These are phyloP conservation scores for Venustaconcha ellipsiformis DNA, from an alignment of 1,140 invertebrate genomes.

Conservation along the genomic window DNA sequence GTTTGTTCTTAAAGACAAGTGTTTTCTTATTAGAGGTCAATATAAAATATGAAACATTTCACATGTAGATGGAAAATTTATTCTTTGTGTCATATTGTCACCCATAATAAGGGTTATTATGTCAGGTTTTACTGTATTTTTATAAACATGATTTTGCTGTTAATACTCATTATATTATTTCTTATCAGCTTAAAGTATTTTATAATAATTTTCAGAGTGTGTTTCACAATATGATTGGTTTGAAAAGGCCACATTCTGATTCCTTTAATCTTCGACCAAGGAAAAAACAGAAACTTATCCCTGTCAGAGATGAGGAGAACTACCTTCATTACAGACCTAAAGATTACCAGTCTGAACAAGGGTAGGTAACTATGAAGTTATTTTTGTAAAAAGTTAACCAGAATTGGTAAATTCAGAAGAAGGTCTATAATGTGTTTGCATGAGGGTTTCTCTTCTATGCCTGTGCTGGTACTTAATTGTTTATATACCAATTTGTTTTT, in stretches of 20 bases:
- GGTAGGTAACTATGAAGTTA: constrained; percentile 71
- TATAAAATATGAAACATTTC: no score
- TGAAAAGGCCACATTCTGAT: constrained; percentile 12
- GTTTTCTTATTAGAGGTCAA: no score
- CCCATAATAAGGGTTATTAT: background rate
- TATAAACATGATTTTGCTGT: background rate
- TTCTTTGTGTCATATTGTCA: no score
- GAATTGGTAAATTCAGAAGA: no score
- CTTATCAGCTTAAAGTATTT: background rate
- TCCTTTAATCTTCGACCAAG: no score
- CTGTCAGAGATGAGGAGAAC: constrained; percentile 78
- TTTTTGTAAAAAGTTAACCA: background rate
- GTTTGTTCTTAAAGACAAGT: no score
- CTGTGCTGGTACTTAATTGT: no score
- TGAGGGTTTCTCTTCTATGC: no score
- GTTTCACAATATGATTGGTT: constrained; percentile 42
- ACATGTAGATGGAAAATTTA: no score
- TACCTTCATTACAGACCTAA: constrained; percentile 89
- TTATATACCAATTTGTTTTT: no score
- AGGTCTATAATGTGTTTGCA: no score
- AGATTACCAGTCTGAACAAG: constrained; percentile 90
- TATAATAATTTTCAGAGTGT: constrained; percentile 27
- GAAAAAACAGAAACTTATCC: constrained; percentile 28
- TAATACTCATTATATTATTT: background rate
- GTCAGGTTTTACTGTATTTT: background rate